phyloP scores from a whole-genome alignment of 1,140 invertebrate genomes.

The Drosophila equinoxialis region DNA sequence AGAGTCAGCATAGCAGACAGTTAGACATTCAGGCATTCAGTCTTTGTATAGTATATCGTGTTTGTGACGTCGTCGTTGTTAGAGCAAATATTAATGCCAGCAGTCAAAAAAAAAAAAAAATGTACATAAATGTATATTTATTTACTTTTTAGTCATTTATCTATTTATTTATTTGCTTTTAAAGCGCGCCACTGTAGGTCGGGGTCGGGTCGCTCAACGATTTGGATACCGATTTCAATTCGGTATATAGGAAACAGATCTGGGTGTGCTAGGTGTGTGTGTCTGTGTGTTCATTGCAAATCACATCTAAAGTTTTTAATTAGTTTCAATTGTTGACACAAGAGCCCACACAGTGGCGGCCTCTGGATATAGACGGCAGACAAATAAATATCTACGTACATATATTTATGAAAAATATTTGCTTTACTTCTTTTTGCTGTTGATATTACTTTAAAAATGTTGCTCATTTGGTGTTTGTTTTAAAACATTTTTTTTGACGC shows the following conservation, averaged over 20 bases:
- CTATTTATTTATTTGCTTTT: conserved; percentile 79
- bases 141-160: conserved; percentile 81
- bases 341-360: conserved; percentile 17
- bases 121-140: conserved; percentile 58
- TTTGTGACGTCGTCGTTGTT: conserved; percentile 49
- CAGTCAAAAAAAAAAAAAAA: conserved; percentile 73
- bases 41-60: conserved; percentile 31
- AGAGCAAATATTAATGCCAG: conserved; percentile 62
- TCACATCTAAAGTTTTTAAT: conserved; percentile 68
- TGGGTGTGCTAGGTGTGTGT: conserved; percentile 24
- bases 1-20: conserved; percentile 22
- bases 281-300: conserved; percentile 20
- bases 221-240: conserved; percentile 12
- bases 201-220: conserved; percentile 32
- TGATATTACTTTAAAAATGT: conserved; percentile 70
- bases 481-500: conserved; percentile 58
- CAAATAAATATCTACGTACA: conserved; percentile 2
- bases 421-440: conserved; percentile 52
- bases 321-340: conserved; percentile 66
- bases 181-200: conserved; percentile 73
- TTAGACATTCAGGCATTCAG: conserved; percentile 5
- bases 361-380: conserved; percentile 34
- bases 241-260: conserved; percentile 27
- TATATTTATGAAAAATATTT: conserved; percentile 70
- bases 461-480: conserved; percentile 69